A percentile compares a stretch with the other conserved stretches of the same genome.
Evolutionary conservation across 2,888 invertebrate genomes (phyloP).

Genomic region (Philaethria dido): DNA sequence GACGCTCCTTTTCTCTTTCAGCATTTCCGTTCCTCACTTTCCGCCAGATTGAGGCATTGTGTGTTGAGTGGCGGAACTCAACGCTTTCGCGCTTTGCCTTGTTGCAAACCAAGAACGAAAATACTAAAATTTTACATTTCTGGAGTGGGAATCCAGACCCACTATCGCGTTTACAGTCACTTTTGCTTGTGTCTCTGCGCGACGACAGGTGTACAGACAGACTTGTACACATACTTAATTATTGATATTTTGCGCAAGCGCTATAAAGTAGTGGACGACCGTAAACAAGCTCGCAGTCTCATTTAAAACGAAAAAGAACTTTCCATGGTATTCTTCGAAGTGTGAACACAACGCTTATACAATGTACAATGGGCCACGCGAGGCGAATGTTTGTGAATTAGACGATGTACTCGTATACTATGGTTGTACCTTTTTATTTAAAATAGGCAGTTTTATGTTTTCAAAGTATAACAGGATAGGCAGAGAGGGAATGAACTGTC

Average conservation of each 20-base stretch:
- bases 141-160: too few relatives aligned
- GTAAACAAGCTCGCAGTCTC: constrained; percentile 50
- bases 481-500: too few relatives aligned
- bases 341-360: constrained; percentile 58
- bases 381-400: constrained; percentile 9
- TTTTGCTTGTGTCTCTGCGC: too few relatives aligned
- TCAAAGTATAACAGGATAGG: not conserved
- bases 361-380: constrained; percentile 9
- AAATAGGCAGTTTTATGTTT: not conserved
- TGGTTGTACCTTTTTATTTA: not conserved
- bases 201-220: too few relatives aligned
- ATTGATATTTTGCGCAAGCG: constrained; percentile 15
- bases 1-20: not conserved
- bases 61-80: too few relatives aligned
- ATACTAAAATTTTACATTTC: too few relatives aligned
- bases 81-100: too few relatives aligned
- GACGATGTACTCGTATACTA: not conserved
- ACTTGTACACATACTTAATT: constrained; percentile 11
- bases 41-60: too few relatives aligned
- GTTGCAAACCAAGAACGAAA: too few relatives aligned
- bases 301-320: constrained; percentile 51
- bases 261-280: constrained; percentile 15
- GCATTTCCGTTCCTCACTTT: too few relatives aligned
- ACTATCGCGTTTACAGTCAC: too few relatives aligned
- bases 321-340: constrained; percentile 56